Evolutionary conservation across 2,888 invertebrate species (phyloP), one percentile per base, ranked within the genome.

Genomic region (Meta bourneti): DNA sequence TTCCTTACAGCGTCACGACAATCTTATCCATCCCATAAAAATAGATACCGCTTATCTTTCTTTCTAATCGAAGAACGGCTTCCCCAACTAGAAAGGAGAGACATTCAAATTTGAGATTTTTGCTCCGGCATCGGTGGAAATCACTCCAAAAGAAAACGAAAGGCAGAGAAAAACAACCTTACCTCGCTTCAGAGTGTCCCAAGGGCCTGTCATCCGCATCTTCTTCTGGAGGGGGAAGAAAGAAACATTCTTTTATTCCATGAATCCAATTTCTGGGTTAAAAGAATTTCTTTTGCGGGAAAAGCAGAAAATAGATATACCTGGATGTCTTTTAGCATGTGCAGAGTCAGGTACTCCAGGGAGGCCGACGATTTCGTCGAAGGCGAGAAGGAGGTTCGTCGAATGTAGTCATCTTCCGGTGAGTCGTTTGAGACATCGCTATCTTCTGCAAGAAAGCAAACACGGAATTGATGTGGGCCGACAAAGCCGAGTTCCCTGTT

Each of bases 301-400:
- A 69, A 72, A 49, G 69, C 48, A 69, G 20, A 51, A 16, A 13
- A 49, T 34, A 34, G 34, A 34, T 34, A 34, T 82, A 95, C 95
- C 95, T 95, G 95, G 54, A 95, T 94, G 51, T 95, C 94, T 94
- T 95, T 95, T 78, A 96, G 95, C 78, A 96, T 95, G 93, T 95
- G 95, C 77, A 96, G 95, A 82, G 96, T 95, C 34, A 96, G 95
- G 19, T 95, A 95, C 94, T 96, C 96, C 7, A 96, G 95, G 6
- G 96, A 96, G 78, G 96, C 95, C 78, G 95, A 95, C 91, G 94
- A 94, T n/a, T 95, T 95, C 11, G 95, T 94, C 72, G 95, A 95
- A 69, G 96, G 95, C 2, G 96, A 95, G 94, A 96, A 94, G 6
- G 95, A 95, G 1, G 95, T 96, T 93, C 95, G 94, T 90, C 95